phyloP scores from a whole-genome alignment of 1,140 invertebrate genomes.

The Mya arenaria region DNA sequence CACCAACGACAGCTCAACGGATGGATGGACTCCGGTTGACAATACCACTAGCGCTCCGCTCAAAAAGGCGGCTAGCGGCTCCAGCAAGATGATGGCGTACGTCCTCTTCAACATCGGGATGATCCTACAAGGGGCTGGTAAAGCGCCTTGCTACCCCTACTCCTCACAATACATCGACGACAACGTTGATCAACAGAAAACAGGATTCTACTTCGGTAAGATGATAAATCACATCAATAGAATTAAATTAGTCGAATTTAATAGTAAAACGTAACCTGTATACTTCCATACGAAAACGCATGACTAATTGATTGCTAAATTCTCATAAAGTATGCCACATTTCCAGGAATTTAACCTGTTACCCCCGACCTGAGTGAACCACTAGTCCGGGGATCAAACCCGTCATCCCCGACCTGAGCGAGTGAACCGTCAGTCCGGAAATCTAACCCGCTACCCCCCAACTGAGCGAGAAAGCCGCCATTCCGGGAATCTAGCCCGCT shows the following conservation, averaged over 20 bases:
- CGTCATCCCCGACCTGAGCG: background rate
- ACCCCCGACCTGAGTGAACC: too few relatives aligned
- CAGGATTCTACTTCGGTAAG: slow-evolving; percentile 49
- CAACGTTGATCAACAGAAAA: slow-evolving; percentile 43
- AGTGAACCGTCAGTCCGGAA: too few relatives aligned
- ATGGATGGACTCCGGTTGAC: background rate
- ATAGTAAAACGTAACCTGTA: too few relatives aligned
- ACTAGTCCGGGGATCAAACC: background rate
- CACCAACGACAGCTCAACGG: background rate
- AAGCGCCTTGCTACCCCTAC: slow-evolving; percentile 47
- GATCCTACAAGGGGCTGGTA: slow-evolving; percentile 37
- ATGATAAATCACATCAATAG: background rate
- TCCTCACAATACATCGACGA: slow-evolving; percentile 43
- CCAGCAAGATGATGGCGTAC: slow-evolving; percentile 21
- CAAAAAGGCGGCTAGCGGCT: background rate
- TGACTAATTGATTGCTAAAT: background rate
- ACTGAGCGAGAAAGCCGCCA: too few relatives aligned
- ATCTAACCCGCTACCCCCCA: too few relatives aligned
- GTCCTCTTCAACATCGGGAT: slow-evolving; percentile 25
- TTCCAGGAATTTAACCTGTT: background rate
- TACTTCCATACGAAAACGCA: background rate
- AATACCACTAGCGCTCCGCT: background rate
- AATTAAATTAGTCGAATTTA: background rate
- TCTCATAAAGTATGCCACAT: background rate
- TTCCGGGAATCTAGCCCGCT: too few relatives aligned